phyloP scores from a whole-genome alignment of 2,113 vertebrate genomes.

The Passer montanus region DNA sequence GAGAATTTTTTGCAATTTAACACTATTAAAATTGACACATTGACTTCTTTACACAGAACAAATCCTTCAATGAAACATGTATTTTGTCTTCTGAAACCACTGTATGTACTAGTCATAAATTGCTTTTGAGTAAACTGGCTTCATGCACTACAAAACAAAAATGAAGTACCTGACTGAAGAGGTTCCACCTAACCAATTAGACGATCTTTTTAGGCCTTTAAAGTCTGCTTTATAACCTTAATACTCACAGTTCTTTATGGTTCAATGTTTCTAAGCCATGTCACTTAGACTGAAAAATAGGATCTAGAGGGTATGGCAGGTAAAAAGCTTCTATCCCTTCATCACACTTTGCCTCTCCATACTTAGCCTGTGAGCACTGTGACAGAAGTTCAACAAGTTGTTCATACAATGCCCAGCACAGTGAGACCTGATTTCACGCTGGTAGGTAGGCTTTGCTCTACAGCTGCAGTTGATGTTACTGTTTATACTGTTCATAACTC shows the following conservation, averaged over 20 bases:
- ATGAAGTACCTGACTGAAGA: not conserved
- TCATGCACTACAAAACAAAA: not conserved
- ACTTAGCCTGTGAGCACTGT: not conserved
- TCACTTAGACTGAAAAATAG: not conserved
- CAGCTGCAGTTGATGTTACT: not conserved
- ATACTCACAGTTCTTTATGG: not conserved
- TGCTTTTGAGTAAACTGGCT: not conserved
- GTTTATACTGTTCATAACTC: not conserved
- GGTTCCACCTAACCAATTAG: not conserved
- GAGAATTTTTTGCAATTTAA: not conserved
- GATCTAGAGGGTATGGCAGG: not conserved
- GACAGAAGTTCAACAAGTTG: not conserved
- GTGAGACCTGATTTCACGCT: not conserved
- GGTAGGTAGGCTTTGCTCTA: not conserved
- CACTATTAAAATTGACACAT: not conserved
- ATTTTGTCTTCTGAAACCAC: not conserved
- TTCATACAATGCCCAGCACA: not conserved
- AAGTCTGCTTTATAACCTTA: not conserved
- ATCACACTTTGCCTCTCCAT: not conserved
- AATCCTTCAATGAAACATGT: not conserved
- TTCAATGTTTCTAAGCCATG: not conserved
- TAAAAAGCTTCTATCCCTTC: not conserved
- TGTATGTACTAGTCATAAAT: not conserved
- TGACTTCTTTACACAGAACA: not conserved
- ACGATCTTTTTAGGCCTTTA: not conserved